Evolutionary conservation across 2,113 vertebrate species (phyloP).

Genomic region (Xenopus borealis): DNA sequence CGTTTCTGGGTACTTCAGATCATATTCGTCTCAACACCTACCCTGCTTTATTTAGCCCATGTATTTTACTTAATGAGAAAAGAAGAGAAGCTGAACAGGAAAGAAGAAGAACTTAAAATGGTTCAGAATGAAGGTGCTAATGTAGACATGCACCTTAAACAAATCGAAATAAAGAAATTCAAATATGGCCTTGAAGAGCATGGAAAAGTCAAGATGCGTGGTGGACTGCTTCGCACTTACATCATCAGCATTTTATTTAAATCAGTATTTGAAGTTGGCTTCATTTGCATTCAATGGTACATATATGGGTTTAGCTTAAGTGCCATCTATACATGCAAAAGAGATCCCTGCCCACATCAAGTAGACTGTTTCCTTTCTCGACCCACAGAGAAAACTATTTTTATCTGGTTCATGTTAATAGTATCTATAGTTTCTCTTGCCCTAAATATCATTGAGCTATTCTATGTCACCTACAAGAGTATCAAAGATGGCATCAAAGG

Average conservation of each 20-base stretch:
- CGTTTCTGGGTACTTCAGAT: constrained; percentile 98
- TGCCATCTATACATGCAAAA: constrained; percentile 89
- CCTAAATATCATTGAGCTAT: constrained; percentile 91
- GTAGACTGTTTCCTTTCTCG: constrained; percentile 97
- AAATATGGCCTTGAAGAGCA: constrained; percentile 94
- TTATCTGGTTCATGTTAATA: constrained; percentile 97
- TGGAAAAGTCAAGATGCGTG: constrained; percentile 97
- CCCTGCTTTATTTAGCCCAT: constrained; percentile 89
- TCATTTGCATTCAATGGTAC: constrained; percentile 95
- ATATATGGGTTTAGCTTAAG: constrained; percentile 90
- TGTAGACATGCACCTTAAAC: constrained; percentile 89
- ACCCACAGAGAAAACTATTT: constrained; percentile 96
- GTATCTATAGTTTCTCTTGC: constrained; percentile 90
- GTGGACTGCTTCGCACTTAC: constrained; percentile 90
- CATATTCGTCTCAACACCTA: constrained; percentile 96
- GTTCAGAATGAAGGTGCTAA: constrained; percentile 88
- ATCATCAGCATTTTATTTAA: constrained; percentile 97
- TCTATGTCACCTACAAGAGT: constrained; percentile 93
- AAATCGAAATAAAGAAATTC: constrained; percentile 94
- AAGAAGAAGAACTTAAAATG: constrained; percentile 83
- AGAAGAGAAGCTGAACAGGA: constrained; percentile 90
- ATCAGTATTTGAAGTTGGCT: constrained; percentile 90
- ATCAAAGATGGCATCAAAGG: constrained; percentile 93
- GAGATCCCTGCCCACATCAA: constrained; percentile 84
- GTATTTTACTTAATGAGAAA: constrained; percentile 96